Conservation (phyloP, 2,113 vertebrate genomes). For the Perca flavescens region DNA sequence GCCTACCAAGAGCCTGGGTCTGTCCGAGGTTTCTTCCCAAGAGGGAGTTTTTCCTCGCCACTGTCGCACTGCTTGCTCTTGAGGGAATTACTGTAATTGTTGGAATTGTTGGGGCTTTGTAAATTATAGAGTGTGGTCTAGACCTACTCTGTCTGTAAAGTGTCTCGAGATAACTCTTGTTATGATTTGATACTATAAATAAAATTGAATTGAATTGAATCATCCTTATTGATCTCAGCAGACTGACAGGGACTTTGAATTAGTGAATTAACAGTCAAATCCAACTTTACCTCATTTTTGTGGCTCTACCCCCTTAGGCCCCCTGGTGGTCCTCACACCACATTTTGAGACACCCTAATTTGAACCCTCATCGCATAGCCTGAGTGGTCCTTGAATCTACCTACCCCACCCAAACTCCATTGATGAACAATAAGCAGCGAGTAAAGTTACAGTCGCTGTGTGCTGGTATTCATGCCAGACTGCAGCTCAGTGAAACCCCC, state of each 20-base stretch:
- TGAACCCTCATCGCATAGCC: conserved; percentile 20
- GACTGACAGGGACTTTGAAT: too few relatives aligned
- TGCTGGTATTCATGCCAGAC: conserved; percentile 79
- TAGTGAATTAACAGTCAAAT: not conserved
- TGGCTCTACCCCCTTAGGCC: not conserved
- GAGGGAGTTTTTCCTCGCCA: too few relatives aligned
- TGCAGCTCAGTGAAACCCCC: conserved; percentile 79
- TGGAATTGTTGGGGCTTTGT: too few relatives aligned
- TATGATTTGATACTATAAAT: too few relatives aligned
- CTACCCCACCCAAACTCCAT: conserved; percentile 52
- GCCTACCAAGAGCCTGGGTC: too few relatives aligned
- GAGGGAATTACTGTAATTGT: too few relatives aligned
- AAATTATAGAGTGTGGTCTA: too few relatives aligned
- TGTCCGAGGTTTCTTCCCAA: too few relatives aligned
- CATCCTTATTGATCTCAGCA: not conserved
- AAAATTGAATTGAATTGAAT: too few relatives aligned
- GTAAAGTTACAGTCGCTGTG: conserved; percentile 68
- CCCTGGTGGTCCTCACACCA: conserved; percentile 13
- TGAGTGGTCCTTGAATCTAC: conserved; percentile 47
- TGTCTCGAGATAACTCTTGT: too few relatives aligned
- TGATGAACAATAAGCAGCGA: conserved; percentile 36
- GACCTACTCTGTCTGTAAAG: too few relatives aligned
- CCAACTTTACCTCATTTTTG: not conserved
- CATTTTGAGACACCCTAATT: conserved; percentile 9
- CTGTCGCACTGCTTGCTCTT: too few relatives aligned